Base-by-base conservation (phyloP, 2,888 invertebrate species). In the Acleris cristana region DNA sequence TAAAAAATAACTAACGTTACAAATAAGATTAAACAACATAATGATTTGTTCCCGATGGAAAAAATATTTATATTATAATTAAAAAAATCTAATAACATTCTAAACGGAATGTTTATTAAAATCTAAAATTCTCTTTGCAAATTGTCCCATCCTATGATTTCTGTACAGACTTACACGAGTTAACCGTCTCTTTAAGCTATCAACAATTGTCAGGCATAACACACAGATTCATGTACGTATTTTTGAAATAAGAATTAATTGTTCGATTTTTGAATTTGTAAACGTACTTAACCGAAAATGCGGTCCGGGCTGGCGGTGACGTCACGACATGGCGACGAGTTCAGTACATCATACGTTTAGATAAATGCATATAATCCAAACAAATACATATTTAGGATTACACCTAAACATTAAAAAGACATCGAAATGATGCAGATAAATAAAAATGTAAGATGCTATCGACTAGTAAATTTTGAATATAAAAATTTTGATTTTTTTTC, bases 21-120 rank as follows among this genome's bases (percentile, higher is more conserved):
- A 87, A 91, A 92, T 92, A 92, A 91, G 91, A 91, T 92, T 91
- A 92, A 90, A 92, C 89, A 92, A 92, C 92, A 88, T 90, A 90
- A 90, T 91, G 87, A 90, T 92, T 92, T 92, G 92, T 91, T 92
- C 92, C 92, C 91, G 83, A 91, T 88, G 87, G 83, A 85, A 90
- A 91, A 88, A 90, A 89, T 88, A 86, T 86, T 88, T 83, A 80
- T 82, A 80, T 83, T 84, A 82, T 81, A 81, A 82, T 82, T 72
- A 78, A 78, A 86, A 89, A 89, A 89, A 90, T 85, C 88, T 90
- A 89, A 81, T 92, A 92, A 92, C 92, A 92, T 92, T 92, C 92
- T 92, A 92, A 91, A 79, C 92, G 92, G 92, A 92, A 92, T 92
- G 92, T 92, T 87, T 70, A 80, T 87, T 90, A 90, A 88, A 87